Evolutionary conservation across 37 sponge, comb jelly and placozoan species (phyloP).

Genomic region (Cliona cf. orientalis): DNA sequence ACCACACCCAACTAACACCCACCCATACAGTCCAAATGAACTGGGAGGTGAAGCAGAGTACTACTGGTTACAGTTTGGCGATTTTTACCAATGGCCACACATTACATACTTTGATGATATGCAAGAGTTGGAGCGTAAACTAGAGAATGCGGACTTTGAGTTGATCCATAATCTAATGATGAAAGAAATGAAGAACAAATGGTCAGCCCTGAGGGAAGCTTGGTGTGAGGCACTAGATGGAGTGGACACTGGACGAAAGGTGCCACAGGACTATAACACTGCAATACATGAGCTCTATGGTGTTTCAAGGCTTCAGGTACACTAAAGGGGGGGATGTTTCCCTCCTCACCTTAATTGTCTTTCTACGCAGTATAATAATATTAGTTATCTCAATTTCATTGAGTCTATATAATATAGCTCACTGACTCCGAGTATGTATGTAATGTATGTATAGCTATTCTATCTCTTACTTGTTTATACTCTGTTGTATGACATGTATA

Average conservation of each 20-base stretch:
- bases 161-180: constrained; percentile 43
- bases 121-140: constrained; percentile 25
- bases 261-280: constrained; percentile 28
- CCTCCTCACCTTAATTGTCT: too few species aligned
- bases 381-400: too few species aligned
- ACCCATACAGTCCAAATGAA: constrained; percentile 50
- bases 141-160: constrained; percentile 23
- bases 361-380: too few species aligned
- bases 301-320: constrained; percentile 36
- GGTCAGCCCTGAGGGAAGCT: constrained; percentile 2
- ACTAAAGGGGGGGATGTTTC: too few species aligned
- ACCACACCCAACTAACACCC: constrained; percentile 33
- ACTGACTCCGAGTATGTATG: too few species aligned
- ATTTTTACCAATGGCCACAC: constrained; percentile 53
- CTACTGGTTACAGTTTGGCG: constrained; percentile 58
- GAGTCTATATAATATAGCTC: too few species aligned
- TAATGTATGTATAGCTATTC: too few species aligned
- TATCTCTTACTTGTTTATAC: too few species aligned
- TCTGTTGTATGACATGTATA: too few species aligned
- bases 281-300: constrained; percentile 29
- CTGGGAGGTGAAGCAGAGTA: constrained; percentile 54
- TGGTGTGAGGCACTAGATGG: constrained; percentile 41
- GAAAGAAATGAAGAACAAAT: neutral
- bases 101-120: constrained; percentile 47
- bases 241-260: neutral